Evolutionary conservation across 2,113 vertebrate genomes (phyloP).

Genomic region (Corythaeola cristata): DNA sequence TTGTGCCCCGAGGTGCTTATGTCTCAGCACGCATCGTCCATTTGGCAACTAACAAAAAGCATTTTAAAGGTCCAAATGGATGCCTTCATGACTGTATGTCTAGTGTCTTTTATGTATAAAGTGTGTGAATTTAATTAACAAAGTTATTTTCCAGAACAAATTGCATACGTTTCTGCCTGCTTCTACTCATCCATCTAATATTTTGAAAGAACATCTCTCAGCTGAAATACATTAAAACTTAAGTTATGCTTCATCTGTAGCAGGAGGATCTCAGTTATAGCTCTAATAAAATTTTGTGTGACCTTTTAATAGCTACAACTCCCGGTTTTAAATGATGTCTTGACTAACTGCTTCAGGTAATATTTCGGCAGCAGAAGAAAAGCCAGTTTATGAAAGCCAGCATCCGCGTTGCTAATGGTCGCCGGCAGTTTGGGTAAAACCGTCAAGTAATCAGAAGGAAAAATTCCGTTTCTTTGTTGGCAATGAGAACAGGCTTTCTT

Average conservation of each 20-base stretch:
- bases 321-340: neutral
- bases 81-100: neutral
- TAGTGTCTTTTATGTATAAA: neutral
- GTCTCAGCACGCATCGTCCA: neutral
- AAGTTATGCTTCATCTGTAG: neutral
- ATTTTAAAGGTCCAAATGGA: neutral
- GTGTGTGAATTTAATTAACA: slow-evolving; percentile 9
- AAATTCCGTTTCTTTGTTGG: neutral
- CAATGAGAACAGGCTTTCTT: neutral
- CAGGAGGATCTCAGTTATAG: neutral
- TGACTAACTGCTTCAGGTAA: neutral
- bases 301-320: neutral
- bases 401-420: neutral
- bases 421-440: neutral
- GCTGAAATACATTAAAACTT: neutral
- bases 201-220: neutral
- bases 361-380: neutral
- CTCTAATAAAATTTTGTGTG: neutral
- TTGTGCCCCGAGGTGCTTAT: slow-evolving; percentile 10
- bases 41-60: neutral
- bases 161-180: neutral
- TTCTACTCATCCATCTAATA: neutral
- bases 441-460: neutral
- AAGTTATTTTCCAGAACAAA: slow-evolving; percentile 25
- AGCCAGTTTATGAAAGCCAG: neutral